Evolutionary conservation across 2,797 vertebrate genomes (phyloP), one percentile per base, ranked within the genome.

Genomic region (Adelosebastes latens): DNA sequence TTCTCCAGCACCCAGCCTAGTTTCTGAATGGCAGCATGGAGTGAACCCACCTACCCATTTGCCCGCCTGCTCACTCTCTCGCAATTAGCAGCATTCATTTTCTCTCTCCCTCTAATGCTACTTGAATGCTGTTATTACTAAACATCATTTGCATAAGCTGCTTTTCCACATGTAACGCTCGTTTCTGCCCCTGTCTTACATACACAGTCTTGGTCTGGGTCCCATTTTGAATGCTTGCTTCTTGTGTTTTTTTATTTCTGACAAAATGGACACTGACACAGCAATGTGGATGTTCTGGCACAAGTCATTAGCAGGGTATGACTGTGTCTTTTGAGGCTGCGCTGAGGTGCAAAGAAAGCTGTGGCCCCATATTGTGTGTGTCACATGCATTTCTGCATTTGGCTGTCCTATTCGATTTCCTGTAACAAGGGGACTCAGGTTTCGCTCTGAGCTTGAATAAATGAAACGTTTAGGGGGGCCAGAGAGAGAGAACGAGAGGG

Each of bases 131-230:
- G 87, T 93, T 92, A 93, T 93, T 92, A 89, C 85, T 67, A 82
- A 89, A 88, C 86, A 81, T 77, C 56, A 92, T 94, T 93, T 94
- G 84, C 90, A 93, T 94, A 93, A 94, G 91, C 92, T 81, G 89
- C 84, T 93, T 94, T 93, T 88, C 87, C 81, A 80, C 89, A 85
- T 86, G 87, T 84, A 82, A 84, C 58, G 16, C 88, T 90, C 69
- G 71, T 89, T 92, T 82, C 84, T 83, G 79, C 70, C 62, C 42
- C 76, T 74, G 77, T 88, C 77, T 86, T 72, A 60, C 82, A 77
- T 60, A 58, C 66, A 75, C 70, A 27, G 34, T 70, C 78, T 75
- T 81, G 82, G 84, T 89, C 29, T 1, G 20, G 55, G 59, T 90
- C 88, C 75, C 79, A 80, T 91, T 87, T 91, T 77, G 9, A 86